Evolutionary conservation across 2,797 vertebrate genomes (phyloP).

Genomic region (Melanotaenia boesemani): DNA sequence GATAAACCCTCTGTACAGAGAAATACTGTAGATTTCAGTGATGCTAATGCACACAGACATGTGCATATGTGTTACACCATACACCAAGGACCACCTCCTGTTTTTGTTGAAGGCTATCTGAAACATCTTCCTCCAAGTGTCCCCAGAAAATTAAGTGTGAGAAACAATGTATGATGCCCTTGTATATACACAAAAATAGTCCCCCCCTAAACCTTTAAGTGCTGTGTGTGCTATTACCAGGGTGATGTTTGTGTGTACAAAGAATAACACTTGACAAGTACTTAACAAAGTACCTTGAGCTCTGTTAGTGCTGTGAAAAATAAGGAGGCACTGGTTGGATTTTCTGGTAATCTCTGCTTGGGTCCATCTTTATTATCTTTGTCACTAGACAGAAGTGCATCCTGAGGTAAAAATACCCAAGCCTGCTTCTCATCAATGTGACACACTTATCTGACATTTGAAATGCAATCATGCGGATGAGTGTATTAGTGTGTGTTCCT

Average conservation of each 20-base stretch:
- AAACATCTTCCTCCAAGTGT: not conserved
- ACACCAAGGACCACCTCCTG: too few relatives aligned
- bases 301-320: conserved; percentile 67
- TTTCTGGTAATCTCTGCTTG: conserved; percentile 72
- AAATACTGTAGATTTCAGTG: not conserved
- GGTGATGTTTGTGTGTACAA: conserved; percentile 72
- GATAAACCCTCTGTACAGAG: not conserved
- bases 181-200: conserved; percentile 7
- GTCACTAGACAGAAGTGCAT: conserved; percentile 84
- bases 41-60: not conserved
- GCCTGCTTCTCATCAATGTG: conserved; percentile 81
- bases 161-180: not conserved
- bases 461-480: conserved; percentile 71
- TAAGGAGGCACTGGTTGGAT: conserved; percentile 56
- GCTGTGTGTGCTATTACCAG: conserved; percentile 58
- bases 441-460: conserved; percentile 81
- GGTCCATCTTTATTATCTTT: conserved; percentile 84
- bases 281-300: conserved; percentile 85
- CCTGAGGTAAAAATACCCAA: conserved; percentile 84
- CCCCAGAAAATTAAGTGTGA: not conserved
- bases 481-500: not conserved
- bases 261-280: conserved; percentile 81
- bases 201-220: conserved; percentile 6
- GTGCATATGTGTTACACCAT: not conserved
- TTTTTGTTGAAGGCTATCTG: not conserved